Percentiles rank a stretch among this genome's conserved stretches.
phyloP scores from a whole-genome alignment of 2,113 vertebrate species.

The Nibea albiflora region DNA sequence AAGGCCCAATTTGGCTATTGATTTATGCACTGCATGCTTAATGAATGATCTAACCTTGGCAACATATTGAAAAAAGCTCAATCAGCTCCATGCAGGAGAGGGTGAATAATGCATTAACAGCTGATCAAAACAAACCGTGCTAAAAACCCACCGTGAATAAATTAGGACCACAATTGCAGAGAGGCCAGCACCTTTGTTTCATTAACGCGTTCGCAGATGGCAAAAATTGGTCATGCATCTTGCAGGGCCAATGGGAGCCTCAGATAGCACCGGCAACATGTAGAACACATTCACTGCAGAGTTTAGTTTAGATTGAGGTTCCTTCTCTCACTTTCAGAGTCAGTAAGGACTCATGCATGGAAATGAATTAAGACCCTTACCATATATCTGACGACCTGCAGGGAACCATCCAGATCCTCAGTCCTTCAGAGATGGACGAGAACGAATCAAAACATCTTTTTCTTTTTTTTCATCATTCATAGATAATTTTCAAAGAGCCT shows the following conservation, averaged over 20 bases:
- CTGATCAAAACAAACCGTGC: constrained; percentile 70
- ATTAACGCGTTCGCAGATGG: constrained; percentile 36
- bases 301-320: constrained; percentile 6
- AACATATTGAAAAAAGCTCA: constrained; percentile 69
- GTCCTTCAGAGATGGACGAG: not conserved
- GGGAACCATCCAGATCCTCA: not conserved
- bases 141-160: constrained; percentile 58
- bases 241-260: constrained; percentile 24
- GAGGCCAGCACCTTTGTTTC: constrained; percentile 59
- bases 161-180: constrained; percentile 35
- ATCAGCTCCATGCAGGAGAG: constrained; percentile 55
- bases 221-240: constrained; percentile 8
- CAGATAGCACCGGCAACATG: constrained; percentile 20
- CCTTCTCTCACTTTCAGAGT: not conserved
- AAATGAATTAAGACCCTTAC: not conserved
- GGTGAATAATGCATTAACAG: constrained; percentile 74
- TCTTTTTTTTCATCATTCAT: too few relatives aligned
- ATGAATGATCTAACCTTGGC: constrained; percentile 74
- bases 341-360: not conserved
- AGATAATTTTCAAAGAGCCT: too few relatives aligned
- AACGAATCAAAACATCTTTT: not conserved
- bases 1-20: constrained; percentile 55
- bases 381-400: too few relatives aligned
- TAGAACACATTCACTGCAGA: constrained; percentile 10
- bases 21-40: constrained; percentile 66